Base-by-base conservation (phyloP, 2,113 vertebrate genomes). In the Taurulus bubalis region DNA sequence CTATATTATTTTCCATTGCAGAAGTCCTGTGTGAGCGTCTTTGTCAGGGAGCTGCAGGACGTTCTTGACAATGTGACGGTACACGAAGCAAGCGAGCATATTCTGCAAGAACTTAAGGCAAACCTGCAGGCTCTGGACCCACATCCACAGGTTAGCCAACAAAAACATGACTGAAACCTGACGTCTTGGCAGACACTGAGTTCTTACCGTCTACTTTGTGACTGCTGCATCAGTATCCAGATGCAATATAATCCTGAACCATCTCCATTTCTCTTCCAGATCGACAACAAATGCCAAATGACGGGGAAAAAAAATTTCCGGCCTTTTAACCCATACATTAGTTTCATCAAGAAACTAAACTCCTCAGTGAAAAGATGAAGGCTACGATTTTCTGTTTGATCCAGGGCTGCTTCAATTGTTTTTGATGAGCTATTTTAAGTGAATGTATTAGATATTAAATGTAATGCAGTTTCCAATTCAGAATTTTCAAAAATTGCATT, bases 31-130 rank as follows among this genome's bases (percentile, higher is more conserved):
- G 56, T 77, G 9, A 7, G 22, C 0, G 0, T 6, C 8, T 77
- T 82, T 45, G 51, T 4, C 4, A 6, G 0, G 0, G 1, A 74
- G 8, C 81, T 93, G 42, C 1, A 4, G 2, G 0, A 6, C 0
- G 1, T 86, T 34, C 89, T 94, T 0, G 0, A 3, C 4, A 64
- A 66, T 1, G 10, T 89, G 40, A 66, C 0, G 0, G 30, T 73
- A 6, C 1, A 1, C 0, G 0, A 6, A 0, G 0, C 7, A 0
- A 0, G 1, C 0, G 0, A 11, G 1, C 0, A 11, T 1, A 1
- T 16, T 36, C 5, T 82, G 1, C 0, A 0, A 8, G 22, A 22
- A 20, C 81, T 93, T 2, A 0, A 26, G 7, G 0, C 0, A 0
- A 80, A 80, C 56, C 49, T 91, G 4, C 0, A 28, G 0, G 0